Base-by-base conservation (phyloP, 2,113 vertebrate species). In the Notiomystis cincta region DNA sequence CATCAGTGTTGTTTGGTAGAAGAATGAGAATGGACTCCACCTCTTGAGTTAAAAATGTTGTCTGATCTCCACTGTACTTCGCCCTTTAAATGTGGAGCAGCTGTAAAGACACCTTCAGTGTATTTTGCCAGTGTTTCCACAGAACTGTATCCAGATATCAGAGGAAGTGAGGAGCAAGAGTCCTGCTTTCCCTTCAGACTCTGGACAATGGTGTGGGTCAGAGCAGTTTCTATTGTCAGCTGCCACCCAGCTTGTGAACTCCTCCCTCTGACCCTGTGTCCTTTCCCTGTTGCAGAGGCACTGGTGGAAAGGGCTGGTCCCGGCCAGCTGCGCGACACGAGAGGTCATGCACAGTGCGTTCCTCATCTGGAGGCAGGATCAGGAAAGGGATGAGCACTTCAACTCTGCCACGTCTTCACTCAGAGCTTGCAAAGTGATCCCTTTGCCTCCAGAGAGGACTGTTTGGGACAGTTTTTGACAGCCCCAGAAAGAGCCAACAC, bases 271-370 rank as follows among this genome's bases (percentile, higher is more conserved):
- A n/a, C 33, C 7, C 14, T 76, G 16, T 48, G 42, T 67, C 50
- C 13, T 71, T 30, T 64, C 6, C 8, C 28, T 67, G 33, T 50
- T 81, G 33, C 24, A 51, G 37, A 31, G 40, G 33, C 38, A n/a
- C 7, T 54, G 14, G 18, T 38, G 11, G 27, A 40, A 57, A 86
- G 7, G 13, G 12, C 28, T 23, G 60, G 24, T 57, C 19, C 15
- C 54, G 22, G 15, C 23, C 35, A 62, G 56, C n/a, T 80, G 24
- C 66, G 86, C 0, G 1, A 4, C 2, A 4, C 0, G 0, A 20
- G 28, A 48, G 27, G 28, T 31, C 22, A 15, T 35, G 18, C n/a
- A 30, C 37, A 25, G 31, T 57, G 27, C 42, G n/a, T 48, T 70
- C 28, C 24, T 82, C 21, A 21, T 27, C 21, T 48, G n/a, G 15